Percentiles rank a stretch among this genome's conserved stretches.
Evolutionary conservation across 2,113 vertebrate species (phyloP).

Genomic region (Callithrix jacchus): DNA sequence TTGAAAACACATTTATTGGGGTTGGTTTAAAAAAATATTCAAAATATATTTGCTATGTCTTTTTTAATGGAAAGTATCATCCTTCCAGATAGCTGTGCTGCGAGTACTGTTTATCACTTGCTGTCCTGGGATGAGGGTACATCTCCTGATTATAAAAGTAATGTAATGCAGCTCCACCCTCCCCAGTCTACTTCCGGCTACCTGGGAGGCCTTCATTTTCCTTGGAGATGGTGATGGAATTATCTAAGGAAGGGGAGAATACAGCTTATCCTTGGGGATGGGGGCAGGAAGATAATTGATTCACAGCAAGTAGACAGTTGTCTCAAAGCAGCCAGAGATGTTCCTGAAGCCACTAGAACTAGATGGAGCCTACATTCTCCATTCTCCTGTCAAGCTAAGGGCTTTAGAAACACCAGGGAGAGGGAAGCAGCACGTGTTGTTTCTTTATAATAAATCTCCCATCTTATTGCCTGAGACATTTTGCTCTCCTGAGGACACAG

Average conservation of each 20-base stretch:
- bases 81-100: slow-evolving; percentile 47
- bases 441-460: slow-evolving; percentile 80
- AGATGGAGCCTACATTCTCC: slow-evolving; percentile 60
- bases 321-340: slow-evolving; percentile 74
- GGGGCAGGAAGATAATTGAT: slow-evolving; percentile 79
- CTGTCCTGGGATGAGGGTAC: not conserved
- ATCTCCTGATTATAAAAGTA: slow-evolving; percentile 49
- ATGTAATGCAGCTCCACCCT: slow-evolving; percentile 59
- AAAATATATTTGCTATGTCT: not conserved
- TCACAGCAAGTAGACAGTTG: slow-evolving; percentile 71
- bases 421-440: slow-evolving; percentile 75
- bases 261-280: slow-evolving; percentile 64
- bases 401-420: slow-evolving; percentile 78
- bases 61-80: not conserved
- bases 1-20: not conserved
- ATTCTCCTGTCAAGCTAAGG: slow-evolving; percentile 73
- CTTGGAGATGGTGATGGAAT: slow-evolving; percentile 52
- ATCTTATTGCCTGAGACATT: slow-evolving; percentile 74
- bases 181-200: not conserved
- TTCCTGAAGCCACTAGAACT: slow-evolving; percentile 44
- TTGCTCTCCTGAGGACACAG: slow-evolving; percentile 50
- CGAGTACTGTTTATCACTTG: not conserved
- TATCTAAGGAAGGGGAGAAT: slow-evolving; percentile 71
- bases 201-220: slow-evolving; percentile 62
- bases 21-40: not conserved